Base-by-base conservation (phyloP, 2,888 invertebrate species). In the Cerastis leucographa region DNA sequence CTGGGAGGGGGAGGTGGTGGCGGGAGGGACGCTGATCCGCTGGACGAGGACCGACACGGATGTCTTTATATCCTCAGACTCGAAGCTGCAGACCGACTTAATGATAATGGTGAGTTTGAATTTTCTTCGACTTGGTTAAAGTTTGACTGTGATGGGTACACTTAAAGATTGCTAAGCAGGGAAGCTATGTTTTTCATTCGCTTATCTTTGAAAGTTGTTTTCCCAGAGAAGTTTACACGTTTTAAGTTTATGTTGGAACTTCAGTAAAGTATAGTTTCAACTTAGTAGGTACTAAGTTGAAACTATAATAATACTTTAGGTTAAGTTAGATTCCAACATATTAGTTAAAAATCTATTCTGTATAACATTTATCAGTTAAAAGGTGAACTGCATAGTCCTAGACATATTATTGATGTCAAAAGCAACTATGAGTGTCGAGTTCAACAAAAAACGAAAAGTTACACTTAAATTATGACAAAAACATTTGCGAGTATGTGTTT, bases 11-110 rank as follows among this genome's bases (percentile, higher is more conserved):
- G 91, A 91, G 62, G 93, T 92, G 29, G 95, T 95, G 9, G 94
- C 94, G 0, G 95, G 95, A 0, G 96, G 96, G 1, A 93, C 94
- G 2, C 81, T 95, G 3, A 85, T 96, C 40, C 91, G 90, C 6
- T 96, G 96, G 96, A 93, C 86, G 56, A 94, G 93, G 74, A 96
- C 95, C 0, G 94, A 94, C 71, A 86, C 93, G 22, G 96, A 96
- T 74, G 91, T 96, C 22, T 89, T 87, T 72, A 93, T 96, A 81
- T 90, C 94, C 14, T 93, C 96, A 0, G 87, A 92, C 14, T 95
- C 96, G 6, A 91, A 92, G 59, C 90, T 96, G 22, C 94, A 95
- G 73, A 93, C 94, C 0, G 96, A 96, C 86, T 89, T 96, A 71
- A 94, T 95, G 94, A 95, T 96, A 81, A 93, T 96, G 96, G 96